Conservation (phyloP, 2,797 vertebrate genomes). For the Petrocephalus schoutedeni region DNA sequence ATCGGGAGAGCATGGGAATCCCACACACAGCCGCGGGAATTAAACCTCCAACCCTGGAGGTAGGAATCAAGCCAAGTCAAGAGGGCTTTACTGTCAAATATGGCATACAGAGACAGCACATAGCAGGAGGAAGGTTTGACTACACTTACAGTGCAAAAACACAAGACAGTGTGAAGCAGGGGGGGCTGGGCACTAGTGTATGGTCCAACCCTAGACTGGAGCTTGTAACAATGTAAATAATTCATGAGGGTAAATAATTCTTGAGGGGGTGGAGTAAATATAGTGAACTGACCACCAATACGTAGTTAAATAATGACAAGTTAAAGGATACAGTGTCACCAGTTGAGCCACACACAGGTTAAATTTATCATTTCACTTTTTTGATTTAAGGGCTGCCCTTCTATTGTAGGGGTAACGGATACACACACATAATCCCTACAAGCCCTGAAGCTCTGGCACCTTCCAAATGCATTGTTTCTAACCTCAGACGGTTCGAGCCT, state of each 20-base stretch:
- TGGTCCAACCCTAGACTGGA: too few relatives aligned
- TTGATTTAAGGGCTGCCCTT: conserved; percentile 1
- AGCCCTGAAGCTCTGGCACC: neutral
- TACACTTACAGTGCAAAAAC: neutral
- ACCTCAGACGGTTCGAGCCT: neutral
- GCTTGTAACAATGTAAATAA: too few relatives aligned
- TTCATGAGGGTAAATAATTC: neutral
- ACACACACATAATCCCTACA: neutral
- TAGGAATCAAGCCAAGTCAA: neutral
- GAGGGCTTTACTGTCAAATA: neutral
- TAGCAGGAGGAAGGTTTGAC: neutral
- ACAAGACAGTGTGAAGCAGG: neutral
- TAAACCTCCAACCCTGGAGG: neutral
- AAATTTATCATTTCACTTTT: neutral
- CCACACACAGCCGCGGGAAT: neutral
- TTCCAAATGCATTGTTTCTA: neutral
- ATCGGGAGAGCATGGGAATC: neutral
- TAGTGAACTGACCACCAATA: neutral
- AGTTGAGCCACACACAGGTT: neutral
- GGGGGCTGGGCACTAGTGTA: neutral
- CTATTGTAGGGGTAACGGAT: neutral
- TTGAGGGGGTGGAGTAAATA: neutral
- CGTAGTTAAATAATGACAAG: neutral
- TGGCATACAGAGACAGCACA: neutral
- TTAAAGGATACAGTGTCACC: neutral